Conservation (phyloP, 2,113 vertebrate genomes). For the Dicerorhinus sumatrensis region DNA sequence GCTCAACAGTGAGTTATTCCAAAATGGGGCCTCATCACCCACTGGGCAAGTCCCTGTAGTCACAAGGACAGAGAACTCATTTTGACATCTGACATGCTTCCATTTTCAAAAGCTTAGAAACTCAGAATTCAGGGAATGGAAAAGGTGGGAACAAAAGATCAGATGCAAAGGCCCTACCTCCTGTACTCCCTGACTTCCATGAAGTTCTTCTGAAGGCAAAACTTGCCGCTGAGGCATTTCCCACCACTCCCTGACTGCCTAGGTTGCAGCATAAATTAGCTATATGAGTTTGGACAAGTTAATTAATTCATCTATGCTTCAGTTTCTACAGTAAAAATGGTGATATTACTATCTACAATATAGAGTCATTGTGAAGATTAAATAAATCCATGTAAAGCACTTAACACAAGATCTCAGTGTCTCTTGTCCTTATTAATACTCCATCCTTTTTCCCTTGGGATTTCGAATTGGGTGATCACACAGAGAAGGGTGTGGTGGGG, state of each 20-base stretch:
- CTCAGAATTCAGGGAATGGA: neutral
- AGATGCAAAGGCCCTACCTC: neutral
- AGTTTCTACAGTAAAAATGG: neutral
- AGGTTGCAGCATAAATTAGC: neutral
- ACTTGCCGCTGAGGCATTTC: neutral
- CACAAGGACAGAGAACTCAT: neutral
- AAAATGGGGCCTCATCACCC: neutral
- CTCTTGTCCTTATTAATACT: neutral
- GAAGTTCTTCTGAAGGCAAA: neutral
- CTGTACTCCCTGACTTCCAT: neutral
- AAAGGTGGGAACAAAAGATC: neutral
- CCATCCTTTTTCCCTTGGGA: neutral
- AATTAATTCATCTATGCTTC: neutral
- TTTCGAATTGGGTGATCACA: neutral
- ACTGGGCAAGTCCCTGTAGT: neutral
- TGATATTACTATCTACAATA: neutral
- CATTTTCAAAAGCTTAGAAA: neutral
- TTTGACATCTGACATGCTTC: neutral
- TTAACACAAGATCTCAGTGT: neutral
- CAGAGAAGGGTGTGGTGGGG: neutral
- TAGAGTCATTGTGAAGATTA: neutral
- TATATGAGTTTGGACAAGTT: neutral
- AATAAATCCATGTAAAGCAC: neutral
- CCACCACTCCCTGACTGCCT: neutral
- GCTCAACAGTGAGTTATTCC: neutral